phyloP scores from a whole-genome alignment of 2,797 vertebrate species.

The Periparus ater region DNA sequence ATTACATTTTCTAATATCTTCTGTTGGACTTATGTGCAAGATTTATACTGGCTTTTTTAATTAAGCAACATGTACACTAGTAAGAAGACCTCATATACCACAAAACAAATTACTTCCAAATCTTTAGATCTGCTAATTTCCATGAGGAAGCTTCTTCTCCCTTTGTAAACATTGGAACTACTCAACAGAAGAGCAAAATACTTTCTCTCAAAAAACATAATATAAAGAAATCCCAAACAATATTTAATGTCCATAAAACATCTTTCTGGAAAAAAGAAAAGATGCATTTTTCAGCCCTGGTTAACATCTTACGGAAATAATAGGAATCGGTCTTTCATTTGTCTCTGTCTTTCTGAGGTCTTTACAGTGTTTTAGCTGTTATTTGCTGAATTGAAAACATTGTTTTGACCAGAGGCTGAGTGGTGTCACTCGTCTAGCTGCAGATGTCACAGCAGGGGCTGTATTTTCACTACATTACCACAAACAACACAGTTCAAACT shows the following conservation, averaged over 20 bases:
- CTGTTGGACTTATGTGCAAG: neutral
- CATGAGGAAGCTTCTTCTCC: neutral
- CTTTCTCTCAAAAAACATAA: neutral
- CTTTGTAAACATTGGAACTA: neutral
- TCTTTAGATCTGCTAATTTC: neutral
- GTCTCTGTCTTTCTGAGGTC: neutral
- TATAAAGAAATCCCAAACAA: neutral
- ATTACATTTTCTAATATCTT: neutral
- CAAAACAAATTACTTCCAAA: neutral
- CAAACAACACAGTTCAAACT: slow-evolving; percentile 26
- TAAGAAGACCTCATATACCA: neutral
- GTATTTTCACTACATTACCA: slow-evolving; percentile 55
- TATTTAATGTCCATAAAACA: neutral
- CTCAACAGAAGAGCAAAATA: neutral
- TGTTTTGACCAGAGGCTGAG: slow-evolving; percentile 38
- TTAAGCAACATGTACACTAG: neutral
- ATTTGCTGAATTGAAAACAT: slow-evolving; percentile 40
- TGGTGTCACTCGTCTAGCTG: slow-evolving; percentile 36
- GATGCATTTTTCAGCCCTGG: neutral
- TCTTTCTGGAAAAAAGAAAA: neutral
- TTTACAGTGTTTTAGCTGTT: neutral
- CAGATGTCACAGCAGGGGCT: slow-evolving; percentile 51
- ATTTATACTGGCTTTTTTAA: slow-evolving; percentile 13
- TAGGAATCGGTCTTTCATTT: neutral
- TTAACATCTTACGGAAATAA: neutral